Evolutionary conservation across 1,140 invertebrate species (phyloP), one percentile per base, ranked within the genome.

Genomic region (Anastrepha obliqua): DNA sequence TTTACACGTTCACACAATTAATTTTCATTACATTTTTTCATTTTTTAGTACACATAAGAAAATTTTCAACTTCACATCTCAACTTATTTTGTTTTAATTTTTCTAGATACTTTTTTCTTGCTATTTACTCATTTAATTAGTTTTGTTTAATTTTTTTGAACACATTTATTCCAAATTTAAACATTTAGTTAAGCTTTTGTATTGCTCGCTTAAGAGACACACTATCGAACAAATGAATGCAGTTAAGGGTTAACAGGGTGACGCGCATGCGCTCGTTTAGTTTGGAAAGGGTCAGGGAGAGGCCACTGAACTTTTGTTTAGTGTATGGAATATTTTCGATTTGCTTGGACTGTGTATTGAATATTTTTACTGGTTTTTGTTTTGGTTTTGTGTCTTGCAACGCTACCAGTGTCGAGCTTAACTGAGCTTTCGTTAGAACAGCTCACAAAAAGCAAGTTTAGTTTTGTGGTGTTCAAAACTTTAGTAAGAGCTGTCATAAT

Each of bases 101-200:
- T 86, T 29, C 51, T 81, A 42, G 13, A 20, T 85, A 59, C 20
- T 62, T 86, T 60, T 60, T 60, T 86, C 17, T 85, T 20, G 20
- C 58, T 85, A 85, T 59, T 85, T 85, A 85, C n/a, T 55, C 20
- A 74, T n/a, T 74, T 74, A 74, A 47, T 74, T 74, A 74, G 67
- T n/a, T 81, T 81, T 55, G 47, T 51, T 81, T 59, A 55, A 9
- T 64, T 15, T 87, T 87, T 85, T 90, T 92, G 91, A 92, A 92
- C 91, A 92, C 91, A 92, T 92, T 92, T 92, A 92, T 92, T 92
- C 91, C 91, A 91, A 92, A 91, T 88, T 89, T 67, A 87, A 87
- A 87, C 74, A 81, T 81, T 81, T 81, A 81, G 74, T 81, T 74
- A 74, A 74, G 67, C 67, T 81, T 20, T 74, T 47, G 67, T 42